Conservation (phyloP, 2,113 vertebrate species). For the Dolichotis patagonum region DNA sequence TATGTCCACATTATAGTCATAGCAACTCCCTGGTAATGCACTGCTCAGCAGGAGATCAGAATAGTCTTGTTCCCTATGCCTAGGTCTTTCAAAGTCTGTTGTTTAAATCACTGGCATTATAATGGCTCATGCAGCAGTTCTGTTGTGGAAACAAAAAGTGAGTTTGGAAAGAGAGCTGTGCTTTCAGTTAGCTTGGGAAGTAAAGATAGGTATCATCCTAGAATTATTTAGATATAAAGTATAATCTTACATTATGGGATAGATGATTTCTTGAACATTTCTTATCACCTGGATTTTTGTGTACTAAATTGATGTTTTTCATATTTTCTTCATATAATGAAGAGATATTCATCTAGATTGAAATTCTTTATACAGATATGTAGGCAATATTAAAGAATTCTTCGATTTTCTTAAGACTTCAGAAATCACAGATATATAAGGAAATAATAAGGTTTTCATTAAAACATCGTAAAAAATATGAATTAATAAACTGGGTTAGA, state of each 20-base stretch:
- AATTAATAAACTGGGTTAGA: background rate
- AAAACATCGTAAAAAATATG: background rate
- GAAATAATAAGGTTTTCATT: conserved; percentile 25
- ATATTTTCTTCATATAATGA: background rate
- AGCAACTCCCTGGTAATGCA: background rate
- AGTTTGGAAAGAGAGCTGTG: background rate
- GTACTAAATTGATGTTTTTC: background rate
- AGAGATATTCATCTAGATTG: background rate
- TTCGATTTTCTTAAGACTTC: background rate
- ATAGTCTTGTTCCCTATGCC: background rate
- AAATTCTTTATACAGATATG: background rate
- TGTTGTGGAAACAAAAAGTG: background rate
- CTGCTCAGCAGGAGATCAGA: background rate
- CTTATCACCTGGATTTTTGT: background rate
- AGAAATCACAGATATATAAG: conserved; percentile 7
- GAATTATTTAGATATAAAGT: background rate
- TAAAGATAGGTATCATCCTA: background rate
- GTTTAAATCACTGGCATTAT: background rate
- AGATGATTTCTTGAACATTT: background rate
- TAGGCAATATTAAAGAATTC: background rate
- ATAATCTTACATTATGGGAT: background rate
- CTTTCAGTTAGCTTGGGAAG: background rate
- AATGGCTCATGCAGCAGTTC: background rate
- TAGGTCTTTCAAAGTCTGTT: background rate
- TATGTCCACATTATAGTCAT: background rate